These are phyloP conservation scores for Cyanistes caeruleus DNA, from an alignment of 2,113 vertebrate species.

Conservation along the genomic window DNA sequence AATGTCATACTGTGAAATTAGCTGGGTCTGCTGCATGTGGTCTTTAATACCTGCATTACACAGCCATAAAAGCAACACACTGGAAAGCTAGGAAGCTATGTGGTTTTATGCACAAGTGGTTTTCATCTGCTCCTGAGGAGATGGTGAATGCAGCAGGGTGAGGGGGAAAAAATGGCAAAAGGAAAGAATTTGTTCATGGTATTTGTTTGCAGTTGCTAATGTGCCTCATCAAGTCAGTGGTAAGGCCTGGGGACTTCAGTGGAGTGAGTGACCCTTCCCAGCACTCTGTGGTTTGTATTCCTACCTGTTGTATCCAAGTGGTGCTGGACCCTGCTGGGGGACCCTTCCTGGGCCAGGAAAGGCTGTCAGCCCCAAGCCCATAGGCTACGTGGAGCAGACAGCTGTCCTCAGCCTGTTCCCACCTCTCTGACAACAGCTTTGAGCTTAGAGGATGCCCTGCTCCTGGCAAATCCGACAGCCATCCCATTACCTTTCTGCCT, in stretches of 20 bases:
- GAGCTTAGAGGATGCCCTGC: not conserved
- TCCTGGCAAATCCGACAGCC: not conserved
- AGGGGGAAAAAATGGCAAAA: not conserved
- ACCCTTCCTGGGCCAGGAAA: not conserved
- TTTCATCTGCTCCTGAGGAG: not conserved
- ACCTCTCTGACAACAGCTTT: not conserved
- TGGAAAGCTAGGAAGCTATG: not conserved
- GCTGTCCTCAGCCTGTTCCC: not conserved
- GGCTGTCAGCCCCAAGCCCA: accelerated
- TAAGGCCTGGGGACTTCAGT: not conserved
- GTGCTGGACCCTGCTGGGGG: not conserved
- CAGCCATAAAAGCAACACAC: not conserved
- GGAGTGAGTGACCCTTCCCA: not conserved
- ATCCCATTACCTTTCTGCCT: not conserved
- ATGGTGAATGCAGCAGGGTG: not conserved
- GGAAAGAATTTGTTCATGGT: not conserved
- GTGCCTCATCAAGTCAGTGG: not conserved
- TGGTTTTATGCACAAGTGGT: not conserved
- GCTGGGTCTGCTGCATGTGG: not conserved
- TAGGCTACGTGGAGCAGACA: accelerated
- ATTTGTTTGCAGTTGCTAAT: not conserved
- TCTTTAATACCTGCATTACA: accelerated
- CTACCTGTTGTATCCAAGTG: not conserved
- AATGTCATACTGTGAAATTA: not conserved
- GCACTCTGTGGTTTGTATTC: accelerated